A percentile compares a stretch with the other conserved stretches of the same genome.
phyloP scores from a whole-genome alignment of 2,113 vertebrate genomes.

The Callocephalon fimbriatum region DNA sequence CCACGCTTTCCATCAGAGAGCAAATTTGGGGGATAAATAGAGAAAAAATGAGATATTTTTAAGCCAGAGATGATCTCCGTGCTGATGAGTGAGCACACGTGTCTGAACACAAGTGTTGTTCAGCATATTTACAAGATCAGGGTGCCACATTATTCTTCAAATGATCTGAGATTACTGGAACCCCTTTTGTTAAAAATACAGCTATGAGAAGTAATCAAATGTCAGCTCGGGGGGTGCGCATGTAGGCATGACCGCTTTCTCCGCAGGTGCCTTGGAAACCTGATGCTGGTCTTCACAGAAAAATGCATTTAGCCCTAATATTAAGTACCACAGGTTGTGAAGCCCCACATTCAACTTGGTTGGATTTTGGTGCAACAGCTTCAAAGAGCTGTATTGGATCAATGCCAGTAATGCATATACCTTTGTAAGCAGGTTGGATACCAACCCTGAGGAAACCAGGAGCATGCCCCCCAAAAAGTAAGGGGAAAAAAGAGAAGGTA shows the following conservation, averaged over 20 bases:
- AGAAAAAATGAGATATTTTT: slow-evolving; percentile 1
- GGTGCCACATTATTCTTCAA: neutral
- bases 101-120: neutral
- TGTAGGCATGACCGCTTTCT: neutral
- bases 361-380: neutral
- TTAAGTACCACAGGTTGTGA: rapidly evolving
- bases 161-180: neutral
- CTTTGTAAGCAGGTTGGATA: neutral
- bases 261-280: neutral
- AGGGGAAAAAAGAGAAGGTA: neutral
- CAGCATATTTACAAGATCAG: neutral
- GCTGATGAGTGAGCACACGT: neutral
- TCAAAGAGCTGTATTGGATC: neutral
- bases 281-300: neutral
- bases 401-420: neutral
- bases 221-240: neutral
- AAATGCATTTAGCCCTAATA: neutral
- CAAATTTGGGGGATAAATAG: slow-evolving; percentile 3
- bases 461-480: neutral
- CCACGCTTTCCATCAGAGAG: neutral
- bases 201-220: neutral
- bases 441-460: neutral
- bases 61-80: neutral
- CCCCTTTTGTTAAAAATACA: neutral
- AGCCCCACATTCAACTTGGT: neutral